Percentiles rank a stretch among this genome's conserved stretches.
phyloP scores from a whole-genome alignment of 2,113 vertebrate genomes.

The Anguilla rostrata region DNA sequence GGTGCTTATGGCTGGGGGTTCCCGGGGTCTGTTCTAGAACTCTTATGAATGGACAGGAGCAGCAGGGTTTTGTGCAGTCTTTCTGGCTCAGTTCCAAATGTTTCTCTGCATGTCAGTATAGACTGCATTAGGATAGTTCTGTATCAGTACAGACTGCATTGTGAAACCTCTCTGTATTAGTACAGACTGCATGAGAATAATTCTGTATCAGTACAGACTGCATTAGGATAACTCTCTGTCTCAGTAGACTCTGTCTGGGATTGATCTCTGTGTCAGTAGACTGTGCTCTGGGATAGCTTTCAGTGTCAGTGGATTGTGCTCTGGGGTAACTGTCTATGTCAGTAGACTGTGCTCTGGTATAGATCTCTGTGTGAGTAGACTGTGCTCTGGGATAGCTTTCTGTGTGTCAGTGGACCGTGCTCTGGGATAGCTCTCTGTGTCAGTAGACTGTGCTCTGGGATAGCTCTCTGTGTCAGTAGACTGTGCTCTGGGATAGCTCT shows the following conservation, averaged over 20 bases:
- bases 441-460: too few species aligned
- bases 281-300: not conserved
- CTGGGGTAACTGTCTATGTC: not conserved
- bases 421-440: not conserved
- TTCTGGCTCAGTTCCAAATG: not conserved
- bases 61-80: not conserved
- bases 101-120: not conserved
- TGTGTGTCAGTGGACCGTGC: not conserved
- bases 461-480: not conserved
- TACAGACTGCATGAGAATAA: not conserved
- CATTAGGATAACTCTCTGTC: not conserved
- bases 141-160: not conserved
- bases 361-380: not conserved
- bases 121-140: not conserved
- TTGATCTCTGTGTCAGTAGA: not conserved
- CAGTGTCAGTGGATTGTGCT: not conserved
- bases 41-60: not conserved
- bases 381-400: not conserved
- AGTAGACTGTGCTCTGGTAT: not conserved
- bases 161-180: not conserved
- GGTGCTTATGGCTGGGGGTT: not conserved
- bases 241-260: not conserved
- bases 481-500: not conserved
- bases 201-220: not conserved
- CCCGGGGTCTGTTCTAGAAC: not conserved